Evolutionary conservation across 1,140 invertebrate species (phyloP).

Genomic region (Achatina immaculata): DNA sequence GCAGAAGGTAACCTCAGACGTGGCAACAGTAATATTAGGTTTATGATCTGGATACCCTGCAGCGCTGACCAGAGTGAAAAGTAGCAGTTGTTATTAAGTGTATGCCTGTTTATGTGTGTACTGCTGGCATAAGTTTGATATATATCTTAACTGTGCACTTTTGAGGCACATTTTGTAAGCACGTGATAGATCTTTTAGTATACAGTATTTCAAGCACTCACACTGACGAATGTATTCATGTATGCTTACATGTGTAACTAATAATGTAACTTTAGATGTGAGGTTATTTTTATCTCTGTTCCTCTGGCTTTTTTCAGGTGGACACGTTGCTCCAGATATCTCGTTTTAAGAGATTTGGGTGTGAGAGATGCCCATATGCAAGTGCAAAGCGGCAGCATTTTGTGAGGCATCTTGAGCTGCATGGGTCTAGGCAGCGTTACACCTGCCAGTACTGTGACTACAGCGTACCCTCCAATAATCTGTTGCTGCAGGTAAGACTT

Average conservation of each 20-base stretch:
- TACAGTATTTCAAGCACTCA: no score
- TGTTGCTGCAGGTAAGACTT: constrained; percentile 48
- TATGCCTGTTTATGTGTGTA: no score
- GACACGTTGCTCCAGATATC: constrained; percentile 65
- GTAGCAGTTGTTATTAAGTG: background rate
- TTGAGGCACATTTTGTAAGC: no score
- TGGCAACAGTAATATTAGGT: background rate
- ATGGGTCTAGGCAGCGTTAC: constrained; percentile 86
- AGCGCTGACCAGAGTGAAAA: background rate
- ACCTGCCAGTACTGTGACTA: constrained; percentile 89
- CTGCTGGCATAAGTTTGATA: no score
- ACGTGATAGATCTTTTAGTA: no score
- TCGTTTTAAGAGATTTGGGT: constrained; percentile 66
- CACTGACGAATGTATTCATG: no score
- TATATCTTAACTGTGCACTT: no score
- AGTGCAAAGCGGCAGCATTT: constrained; percentile 90
- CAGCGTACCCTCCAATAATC: constrained; percentile 77
- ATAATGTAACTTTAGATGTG: no score
- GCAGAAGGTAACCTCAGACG: constrained; percentile 35
- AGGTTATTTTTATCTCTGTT: no score
- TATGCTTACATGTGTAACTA: no score
- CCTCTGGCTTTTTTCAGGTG: constrained; percentile 44
- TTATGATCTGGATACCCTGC: background rate
- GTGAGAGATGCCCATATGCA: constrained; percentile 85
- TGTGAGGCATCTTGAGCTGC: constrained; percentile 84